A percentile compares a stretch with the other conserved stretches of the same genome.
Evolutionary conservation across 2,797 vertebrate genomes (phyloP).

Genomic region (Moxostoma hubbsi): DNA sequence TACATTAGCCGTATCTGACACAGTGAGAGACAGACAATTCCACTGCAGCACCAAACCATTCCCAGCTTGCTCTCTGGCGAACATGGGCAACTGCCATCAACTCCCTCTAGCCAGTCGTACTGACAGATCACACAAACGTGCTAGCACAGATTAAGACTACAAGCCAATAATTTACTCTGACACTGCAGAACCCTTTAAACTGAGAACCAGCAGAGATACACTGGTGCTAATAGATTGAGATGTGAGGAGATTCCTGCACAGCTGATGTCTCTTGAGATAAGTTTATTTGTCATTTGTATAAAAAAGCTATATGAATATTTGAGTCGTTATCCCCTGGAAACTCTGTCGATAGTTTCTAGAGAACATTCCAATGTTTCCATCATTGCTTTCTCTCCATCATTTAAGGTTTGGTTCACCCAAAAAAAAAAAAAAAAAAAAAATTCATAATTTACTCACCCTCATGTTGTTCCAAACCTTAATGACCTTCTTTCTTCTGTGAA

Average conservation of each 20-base stretch:
- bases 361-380: neutral
- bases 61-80: conserved; percentile 19
- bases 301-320: conserved; percentile 25
- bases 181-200: conserved; percentile 27
- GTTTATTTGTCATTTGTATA: conserved; percentile 33
- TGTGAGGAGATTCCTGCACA: conserved; percentile 10
- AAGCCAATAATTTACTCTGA: conserved; percentile 30
- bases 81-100: conserved; percentile 8
- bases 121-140: conserved; percentile 27
- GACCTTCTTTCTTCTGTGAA: too few species aligned
- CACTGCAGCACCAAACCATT: neutral
- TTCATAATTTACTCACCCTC: too few species aligned
- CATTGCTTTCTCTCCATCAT: neutral
- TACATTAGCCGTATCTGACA: conserved; percentile 36
- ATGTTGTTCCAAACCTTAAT: too few species aligned
- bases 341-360: conserved; percentile 4
- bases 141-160: conserved; percentile 2
- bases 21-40: conserved; percentile 32
- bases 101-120: neutral
- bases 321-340: conserved; percentile 14
- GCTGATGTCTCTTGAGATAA: conserved; percentile 3
- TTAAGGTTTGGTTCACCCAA: neutral
- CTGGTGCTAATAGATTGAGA: conserved; percentile 22
- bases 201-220: conserved; percentile 10
- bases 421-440: too few species aligned